phyloP scores from a whole-genome alignment of 2,797 vertebrate species.

The Triplophysa bombifrons region DNA sequence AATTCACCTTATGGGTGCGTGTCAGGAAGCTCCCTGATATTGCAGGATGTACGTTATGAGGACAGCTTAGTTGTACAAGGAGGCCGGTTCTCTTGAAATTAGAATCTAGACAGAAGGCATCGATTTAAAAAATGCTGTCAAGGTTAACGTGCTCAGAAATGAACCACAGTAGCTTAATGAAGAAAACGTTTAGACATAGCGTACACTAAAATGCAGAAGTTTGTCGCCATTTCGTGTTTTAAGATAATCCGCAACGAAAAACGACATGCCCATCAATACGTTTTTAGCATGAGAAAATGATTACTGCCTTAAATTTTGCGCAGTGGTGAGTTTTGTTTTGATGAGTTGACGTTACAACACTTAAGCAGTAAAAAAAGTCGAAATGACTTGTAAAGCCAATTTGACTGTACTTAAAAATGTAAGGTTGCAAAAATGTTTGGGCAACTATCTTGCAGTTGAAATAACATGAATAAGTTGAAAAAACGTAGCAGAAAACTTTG shows the following conservation, averaged over 20 bases:
- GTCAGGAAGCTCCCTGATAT: constrained; percentile 58
- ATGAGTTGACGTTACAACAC: no score
- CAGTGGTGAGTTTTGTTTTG: no score
- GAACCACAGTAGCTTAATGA: constrained; percentile 25
- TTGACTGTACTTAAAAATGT: no score
- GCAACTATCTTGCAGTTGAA: no score
- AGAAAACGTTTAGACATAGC: not conserved
- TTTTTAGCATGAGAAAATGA: not conserved
- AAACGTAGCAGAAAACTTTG: no score
- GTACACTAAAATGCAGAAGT: constrained; percentile 5
- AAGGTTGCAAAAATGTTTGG: no score
- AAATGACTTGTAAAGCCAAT: no score
- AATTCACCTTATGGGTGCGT: constrained; percentile 57
- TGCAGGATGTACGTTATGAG: constrained; percentile 38
- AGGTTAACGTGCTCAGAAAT: constrained; percentile 35
- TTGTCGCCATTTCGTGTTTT: not conserved
- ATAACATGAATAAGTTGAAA: no score
- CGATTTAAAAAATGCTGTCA: constrained; percentile 11
- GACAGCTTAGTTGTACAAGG: constrained; percentile 68
- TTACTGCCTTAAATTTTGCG: no score
- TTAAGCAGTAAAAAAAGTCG: not conserved
- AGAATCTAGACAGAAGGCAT: constrained; percentile 53
- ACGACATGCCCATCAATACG: not conserved
- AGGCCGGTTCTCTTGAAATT: constrained; percentile 60
- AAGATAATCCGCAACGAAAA: not conserved